Evolutionary conservation across 2,113 vertebrate species (phyloP), one percentile per base, ranked within the genome.

Genomic region (Pseudorasbora parva): DNA sequence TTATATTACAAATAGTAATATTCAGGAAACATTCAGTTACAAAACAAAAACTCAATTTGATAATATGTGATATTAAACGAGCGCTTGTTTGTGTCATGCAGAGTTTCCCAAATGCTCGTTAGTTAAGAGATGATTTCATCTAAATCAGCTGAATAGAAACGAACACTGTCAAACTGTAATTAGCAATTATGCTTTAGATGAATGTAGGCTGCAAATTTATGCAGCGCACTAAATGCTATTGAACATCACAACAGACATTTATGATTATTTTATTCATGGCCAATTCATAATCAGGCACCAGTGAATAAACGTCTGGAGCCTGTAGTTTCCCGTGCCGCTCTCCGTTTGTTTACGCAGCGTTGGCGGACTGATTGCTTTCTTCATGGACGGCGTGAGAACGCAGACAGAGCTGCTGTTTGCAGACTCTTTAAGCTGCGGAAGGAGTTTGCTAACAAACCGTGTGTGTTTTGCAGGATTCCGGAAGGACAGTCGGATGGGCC

Each of bases 401-500:
- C 51, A 54, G 17, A 54, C 51, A 21, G 51, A 54, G 8, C 51
- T 6, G 17, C 51, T 54, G 51, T 57, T 8, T 41, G 33, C 74
- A 43, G 23, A 56, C 27, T 6, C 23, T 72, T 25, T 74, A 27
- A 54, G 25, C 27, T 56, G 49, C 5, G 8, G 74, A 60, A 10
- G n/a, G 14, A 19, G 41, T 62, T 25, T 12, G 14, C 14, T 78
- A 59, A 43, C 33, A 78, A 78, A 43, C 21, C 33, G 4, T 78
- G 19, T 59, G 75, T 77, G 54, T 77, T 77, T 43, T 79, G 56
- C 59, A 99, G 98, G 93, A 97, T 98, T 95, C 97, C 98, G 86
- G 98, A 99, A 92, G 97, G 97, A 85, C 96, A 97, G 81, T 90
- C 95, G 82, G 97, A 97, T 43, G 96, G 96, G 14, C 92, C 94